A percentile compares a stretch with the other conserved stretches of the same genome.
These are phyloP conservation scores for Nothoprocta pentlandii DNA, from an alignment of 2,113 vertebrate species.

Conservation along the genomic window DNA sequence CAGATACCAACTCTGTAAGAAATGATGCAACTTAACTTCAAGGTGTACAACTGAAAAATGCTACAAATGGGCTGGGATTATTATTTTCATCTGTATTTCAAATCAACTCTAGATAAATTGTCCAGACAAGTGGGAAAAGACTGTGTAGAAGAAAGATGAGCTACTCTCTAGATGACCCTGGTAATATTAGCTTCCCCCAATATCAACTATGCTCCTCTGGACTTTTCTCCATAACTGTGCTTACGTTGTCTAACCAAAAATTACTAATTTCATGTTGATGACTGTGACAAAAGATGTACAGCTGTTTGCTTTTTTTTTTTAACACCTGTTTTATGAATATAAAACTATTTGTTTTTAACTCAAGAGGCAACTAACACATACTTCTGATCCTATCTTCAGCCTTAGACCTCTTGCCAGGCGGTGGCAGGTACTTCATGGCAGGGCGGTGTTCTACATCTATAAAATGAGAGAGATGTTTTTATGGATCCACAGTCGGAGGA, in stretches of 20 bases:
- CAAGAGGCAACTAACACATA: background rate
- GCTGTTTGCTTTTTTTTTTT: background rate
- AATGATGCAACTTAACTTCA: background rate
- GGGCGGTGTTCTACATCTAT: conserved; percentile 64
- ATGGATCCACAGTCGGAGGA: background rate
- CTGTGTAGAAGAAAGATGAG: background rate
- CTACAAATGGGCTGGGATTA: background rate
- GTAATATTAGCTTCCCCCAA: background rate
- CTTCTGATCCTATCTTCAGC: conserved; percentile 21
- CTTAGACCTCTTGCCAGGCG: background rate
- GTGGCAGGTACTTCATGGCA: conserved; percentile 68
- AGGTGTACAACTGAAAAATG: background rate
- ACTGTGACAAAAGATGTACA: background rate
- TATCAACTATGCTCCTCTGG: background rate
- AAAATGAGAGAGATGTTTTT: background rate
- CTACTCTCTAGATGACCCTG: background rate
- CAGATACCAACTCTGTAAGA: background rate
- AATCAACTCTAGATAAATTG: background rate
- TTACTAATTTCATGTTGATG: background rate
- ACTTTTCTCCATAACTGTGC: background rate
- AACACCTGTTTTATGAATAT: background rate
- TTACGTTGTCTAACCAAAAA: background rate
- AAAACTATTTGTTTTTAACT: background rate
- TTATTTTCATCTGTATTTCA: background rate
- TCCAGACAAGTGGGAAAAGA: background rate